Evolutionary conservation across 2,797 vertebrate genomes (phyloP).

Genomic region (Anniella stebbinsi): DNA sequence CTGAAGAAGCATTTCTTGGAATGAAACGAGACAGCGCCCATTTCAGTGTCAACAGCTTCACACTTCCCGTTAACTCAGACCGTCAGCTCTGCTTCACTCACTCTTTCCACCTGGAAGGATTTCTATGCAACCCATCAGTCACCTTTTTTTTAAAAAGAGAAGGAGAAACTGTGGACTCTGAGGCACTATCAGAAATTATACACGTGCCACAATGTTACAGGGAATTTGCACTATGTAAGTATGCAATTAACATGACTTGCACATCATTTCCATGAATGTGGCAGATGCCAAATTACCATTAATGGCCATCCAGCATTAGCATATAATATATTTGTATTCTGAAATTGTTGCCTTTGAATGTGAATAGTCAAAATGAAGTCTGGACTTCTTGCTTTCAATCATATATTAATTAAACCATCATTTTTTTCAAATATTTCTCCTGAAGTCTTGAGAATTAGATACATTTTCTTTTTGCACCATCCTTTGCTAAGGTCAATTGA

Average conservation of each 20-base stretch:
- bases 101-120: not conserved
- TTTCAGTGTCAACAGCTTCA: constrained; percentile 19
- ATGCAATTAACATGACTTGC: not conserved
- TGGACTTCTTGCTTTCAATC: not conserved
- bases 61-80: not conserved
- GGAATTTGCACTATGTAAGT: not conserved
- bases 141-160: not conserved
- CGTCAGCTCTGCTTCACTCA: not conserved
- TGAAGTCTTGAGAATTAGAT: not conserved
- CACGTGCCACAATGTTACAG: not conserved
- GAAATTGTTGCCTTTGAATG: not conserved
- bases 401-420: not conserved
- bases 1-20: constrained; percentile 3
- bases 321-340: not conserved
- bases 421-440: not conserved
- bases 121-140: not conserved
- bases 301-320: not conserved
- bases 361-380: not conserved
- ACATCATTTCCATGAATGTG: not conserved
- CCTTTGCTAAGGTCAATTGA: not conserved
- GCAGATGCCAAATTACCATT: not conserved
- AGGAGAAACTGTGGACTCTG: not conserved
- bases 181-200: not conserved
- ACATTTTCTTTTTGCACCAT: not conserved
- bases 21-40: constrained; percentile 6